Conservation (phyloP, 2,888 invertebrate species). For the Bellardia pandia region DNA sequence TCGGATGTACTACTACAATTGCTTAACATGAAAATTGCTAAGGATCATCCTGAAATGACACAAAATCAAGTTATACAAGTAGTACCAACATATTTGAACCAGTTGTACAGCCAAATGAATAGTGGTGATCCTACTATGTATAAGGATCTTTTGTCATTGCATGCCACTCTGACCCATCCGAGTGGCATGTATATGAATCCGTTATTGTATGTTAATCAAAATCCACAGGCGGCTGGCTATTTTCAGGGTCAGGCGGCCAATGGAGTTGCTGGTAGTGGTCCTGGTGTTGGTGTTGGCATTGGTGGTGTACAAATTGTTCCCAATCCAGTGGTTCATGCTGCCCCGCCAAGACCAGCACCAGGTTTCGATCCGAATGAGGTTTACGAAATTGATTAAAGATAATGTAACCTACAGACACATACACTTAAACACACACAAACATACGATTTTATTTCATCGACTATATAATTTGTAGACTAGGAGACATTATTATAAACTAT, state of each 20-base stretch:
- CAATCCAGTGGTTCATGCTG: slow-evolving; percentile 48
- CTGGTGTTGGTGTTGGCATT: slow-evolving; percentile 44
- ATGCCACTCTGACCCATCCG: slow-evolving; percentile 81
- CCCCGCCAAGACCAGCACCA: slow-evolving; percentile 64
- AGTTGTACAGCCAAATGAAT: slow-evolving; percentile 86
- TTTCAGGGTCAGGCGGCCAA: slow-evolving; percentile 74
- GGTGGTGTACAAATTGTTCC: slow-evolving; percentile 49
- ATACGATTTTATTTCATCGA: slow-evolving; percentile 32
- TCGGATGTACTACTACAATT: slow-evolving; percentile 83
- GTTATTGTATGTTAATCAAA: slow-evolving; percentile 82
- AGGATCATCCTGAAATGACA: slow-evolving; percentile 87
- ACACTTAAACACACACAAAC: background rate
- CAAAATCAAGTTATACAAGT: slow-evolving; percentile 87
- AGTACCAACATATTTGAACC: slow-evolving; percentile 86
- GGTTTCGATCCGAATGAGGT: slow-evolving; percentile 81
- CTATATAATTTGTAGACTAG: slow-evolving; percentile 57
- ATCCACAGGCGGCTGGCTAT: slow-evolving; percentile 80
- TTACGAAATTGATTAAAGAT: slow-evolving; percentile 81
- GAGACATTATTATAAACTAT: slow-evolving; percentile 3
- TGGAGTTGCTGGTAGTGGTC: slow-evolving; percentile 56
- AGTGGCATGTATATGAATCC: slow-evolving; percentile 83
- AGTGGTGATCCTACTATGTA: slow-evolving; percentile 83
- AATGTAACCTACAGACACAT: background rate
- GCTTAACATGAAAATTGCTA: slow-evolving; percentile 85
- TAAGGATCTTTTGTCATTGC: slow-evolving; percentile 81